phyloP scores from a whole-genome alignment of 2,113 vertebrate species.

The Piaya cayana region DNA sequence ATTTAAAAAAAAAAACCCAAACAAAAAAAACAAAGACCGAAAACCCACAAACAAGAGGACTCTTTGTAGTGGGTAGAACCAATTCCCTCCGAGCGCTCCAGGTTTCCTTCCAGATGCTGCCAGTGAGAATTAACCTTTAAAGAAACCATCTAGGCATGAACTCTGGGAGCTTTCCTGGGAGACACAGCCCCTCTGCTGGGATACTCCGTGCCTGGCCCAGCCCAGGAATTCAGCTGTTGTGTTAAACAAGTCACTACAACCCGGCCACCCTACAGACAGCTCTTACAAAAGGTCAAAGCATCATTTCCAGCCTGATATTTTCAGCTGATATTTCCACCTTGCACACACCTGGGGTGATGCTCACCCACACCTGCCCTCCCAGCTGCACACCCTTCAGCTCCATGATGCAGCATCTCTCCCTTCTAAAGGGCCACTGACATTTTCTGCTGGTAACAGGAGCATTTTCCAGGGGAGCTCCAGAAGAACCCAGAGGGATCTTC shows the following conservation, averaged over 20 bases:
- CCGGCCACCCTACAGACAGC: background rate
- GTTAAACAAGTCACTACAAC: background rate
- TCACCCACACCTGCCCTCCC: background rate
- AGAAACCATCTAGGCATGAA: background rate
- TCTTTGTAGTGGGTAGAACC: background rate
- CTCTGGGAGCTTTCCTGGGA: background rate
- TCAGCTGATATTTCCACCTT: background rate
- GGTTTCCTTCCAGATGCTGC: background rate
- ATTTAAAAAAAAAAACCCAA: background rate
- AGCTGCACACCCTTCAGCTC: background rate
- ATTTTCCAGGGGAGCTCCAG: background rate
- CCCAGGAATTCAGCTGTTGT: background rate
- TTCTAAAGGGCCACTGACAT: background rate
- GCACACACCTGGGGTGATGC: background rate
- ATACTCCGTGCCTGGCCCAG: background rate
- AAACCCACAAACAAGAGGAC: background rate
- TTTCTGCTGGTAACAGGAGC: background rate
- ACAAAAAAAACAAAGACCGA: background rate
- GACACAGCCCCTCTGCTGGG: background rate
- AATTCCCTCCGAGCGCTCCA: background rate
- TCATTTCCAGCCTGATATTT: background rate
- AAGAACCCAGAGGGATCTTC: background rate
- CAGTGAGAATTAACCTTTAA: slow-evolving; percentile 32
- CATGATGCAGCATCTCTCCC: accelerated
- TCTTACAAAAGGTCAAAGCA: background rate